Evolutionary conservation across 2,113 vertebrate species (phyloP).

Genomic region (Malurus melanocephalus): DNA sequence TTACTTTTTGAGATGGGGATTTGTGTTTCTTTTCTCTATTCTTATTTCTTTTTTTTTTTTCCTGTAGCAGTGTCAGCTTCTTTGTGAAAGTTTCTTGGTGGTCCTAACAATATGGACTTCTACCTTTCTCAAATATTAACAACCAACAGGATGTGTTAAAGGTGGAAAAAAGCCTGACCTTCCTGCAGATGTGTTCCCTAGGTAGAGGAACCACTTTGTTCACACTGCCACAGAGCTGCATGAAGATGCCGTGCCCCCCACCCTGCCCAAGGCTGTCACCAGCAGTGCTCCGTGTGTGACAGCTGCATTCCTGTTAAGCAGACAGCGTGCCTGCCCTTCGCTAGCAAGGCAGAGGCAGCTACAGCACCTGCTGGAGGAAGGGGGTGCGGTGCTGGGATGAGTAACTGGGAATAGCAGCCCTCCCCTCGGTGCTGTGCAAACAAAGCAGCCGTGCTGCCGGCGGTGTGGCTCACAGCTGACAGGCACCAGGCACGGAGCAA

Average conservation of each 20-base stretch:
- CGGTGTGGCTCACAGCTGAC: neutral
- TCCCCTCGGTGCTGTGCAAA: neutral
- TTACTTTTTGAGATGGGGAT: constrained; percentile 1
- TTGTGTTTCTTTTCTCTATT: neutral
- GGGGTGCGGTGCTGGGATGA: neutral
- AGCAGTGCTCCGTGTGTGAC: neutral
- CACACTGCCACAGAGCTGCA: neutral
- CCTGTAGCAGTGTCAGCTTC: neutral
- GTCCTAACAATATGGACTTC: neutral
- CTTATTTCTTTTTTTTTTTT: accelerated
- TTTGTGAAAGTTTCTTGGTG: neutral
- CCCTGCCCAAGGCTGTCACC: neutral
- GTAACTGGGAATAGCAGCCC: neutral
- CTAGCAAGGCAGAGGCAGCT: neutral
- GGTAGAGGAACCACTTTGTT: neutral
- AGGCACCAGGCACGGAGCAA: neutral
- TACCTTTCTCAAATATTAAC: neutral
- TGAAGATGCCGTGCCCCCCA: neutral
- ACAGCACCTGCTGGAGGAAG: neutral
- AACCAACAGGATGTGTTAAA: neutral
- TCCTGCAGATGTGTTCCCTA: neutral
- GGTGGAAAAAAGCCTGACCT: accelerated
- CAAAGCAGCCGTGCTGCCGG: neutral
- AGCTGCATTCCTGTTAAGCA: neutral
- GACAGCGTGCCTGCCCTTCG: neutral